Percentiles rank a stretch among this genome's conserved stretches.
Evolutionary conservation across 1,140 invertebrate genomes (phyloP).

Genomic region (Ectropis grisescens): DNA sequence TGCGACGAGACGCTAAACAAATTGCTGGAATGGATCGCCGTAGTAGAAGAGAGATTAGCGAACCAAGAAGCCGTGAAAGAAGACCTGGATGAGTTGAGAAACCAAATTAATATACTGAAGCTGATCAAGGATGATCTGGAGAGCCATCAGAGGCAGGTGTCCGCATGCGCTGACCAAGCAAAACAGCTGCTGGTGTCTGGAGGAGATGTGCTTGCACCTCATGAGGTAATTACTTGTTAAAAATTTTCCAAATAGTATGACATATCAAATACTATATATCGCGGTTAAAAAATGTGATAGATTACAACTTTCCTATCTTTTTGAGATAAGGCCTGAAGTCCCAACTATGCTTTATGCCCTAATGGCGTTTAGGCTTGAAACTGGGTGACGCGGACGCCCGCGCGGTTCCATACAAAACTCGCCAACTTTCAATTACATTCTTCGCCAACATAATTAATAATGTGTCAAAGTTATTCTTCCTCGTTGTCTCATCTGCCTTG

Average conservation of each 20-base stretch:
- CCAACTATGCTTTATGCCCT: too few species aligned
- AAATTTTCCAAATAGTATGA: not conserved
- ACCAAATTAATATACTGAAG: conserved; percentile 91
- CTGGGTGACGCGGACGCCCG: too few species aligned
- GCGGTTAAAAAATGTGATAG: not conserved
- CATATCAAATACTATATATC: not conserved
- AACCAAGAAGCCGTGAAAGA: conserved; percentile 91
- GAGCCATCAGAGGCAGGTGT: conserved; percentile 86
- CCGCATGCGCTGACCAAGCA: conserved; percentile 91
- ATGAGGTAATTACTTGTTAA: too few species aligned
- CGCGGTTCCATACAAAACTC: too few species aligned
- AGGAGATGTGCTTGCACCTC: conserved; percentile 89
- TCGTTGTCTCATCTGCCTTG: too few species aligned
- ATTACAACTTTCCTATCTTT: not conserved
- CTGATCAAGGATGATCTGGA: conserved; percentile 93
- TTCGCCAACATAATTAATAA: too few species aligned
- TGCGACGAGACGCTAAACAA: conserved; percentile 88
- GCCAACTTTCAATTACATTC: too few species aligned
- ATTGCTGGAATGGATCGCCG: conserved; percentile 89
- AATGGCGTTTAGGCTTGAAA: too few species aligned
- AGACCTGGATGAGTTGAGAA: conserved; percentile 87
- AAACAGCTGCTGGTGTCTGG: conserved; percentile 91
- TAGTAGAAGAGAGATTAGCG: conserved; percentile 89
- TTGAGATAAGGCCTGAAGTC: too few species aligned
- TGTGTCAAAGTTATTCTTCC: too few species aligned